These are phyloP conservation scores for Petrosia ficiformis DNA, from an alignment of 37 sponge, comb jelly and placozoan species.

Conservation along the genomic window DNA sequence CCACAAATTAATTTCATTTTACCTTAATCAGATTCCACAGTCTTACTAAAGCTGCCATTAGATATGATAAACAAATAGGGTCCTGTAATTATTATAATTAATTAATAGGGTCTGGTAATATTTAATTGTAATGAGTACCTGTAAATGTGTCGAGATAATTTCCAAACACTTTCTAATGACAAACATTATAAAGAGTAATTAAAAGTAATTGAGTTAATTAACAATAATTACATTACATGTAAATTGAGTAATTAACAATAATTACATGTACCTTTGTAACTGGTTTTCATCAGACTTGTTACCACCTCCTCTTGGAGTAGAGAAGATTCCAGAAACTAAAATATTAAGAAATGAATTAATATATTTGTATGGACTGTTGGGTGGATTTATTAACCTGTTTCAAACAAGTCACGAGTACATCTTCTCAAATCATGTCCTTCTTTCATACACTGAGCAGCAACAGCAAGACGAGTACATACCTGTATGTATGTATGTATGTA, in stretches of 20 bases:
- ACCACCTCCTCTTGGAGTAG: not conserved
- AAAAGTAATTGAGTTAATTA: not conserved
- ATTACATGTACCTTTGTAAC: not conserved
- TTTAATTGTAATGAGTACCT: not conserved
- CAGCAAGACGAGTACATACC: conserved; percentile 57
- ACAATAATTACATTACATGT: not conserved
- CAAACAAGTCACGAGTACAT: conserved; percentile 63
- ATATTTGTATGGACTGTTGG: not conserved
- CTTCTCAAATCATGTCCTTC: conserved; percentile 51
- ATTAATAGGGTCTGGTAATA: no score
- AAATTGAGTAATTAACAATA: not conserved
- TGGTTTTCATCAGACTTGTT: not conserved
- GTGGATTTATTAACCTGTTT: conserved; percentile 12
- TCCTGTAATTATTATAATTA: no score
- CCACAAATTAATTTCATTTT: not conserved
- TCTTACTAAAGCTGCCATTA: conserved; percentile 60
- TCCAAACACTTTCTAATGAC: not conserved
- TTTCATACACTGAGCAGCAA: conserved; percentile 25
- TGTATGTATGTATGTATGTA: not conserved
- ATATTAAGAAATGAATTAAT: not conserved
- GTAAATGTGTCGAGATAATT: not conserved
- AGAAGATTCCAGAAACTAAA: not conserved
- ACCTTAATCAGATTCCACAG: conserved; percentile 71
- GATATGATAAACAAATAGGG: conserved; percentile 26
- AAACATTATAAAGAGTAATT: not conserved